Base-by-base conservation (phyloP, 2,888 invertebrate genomes). In the Scaptomyza polygonia region DNA sequence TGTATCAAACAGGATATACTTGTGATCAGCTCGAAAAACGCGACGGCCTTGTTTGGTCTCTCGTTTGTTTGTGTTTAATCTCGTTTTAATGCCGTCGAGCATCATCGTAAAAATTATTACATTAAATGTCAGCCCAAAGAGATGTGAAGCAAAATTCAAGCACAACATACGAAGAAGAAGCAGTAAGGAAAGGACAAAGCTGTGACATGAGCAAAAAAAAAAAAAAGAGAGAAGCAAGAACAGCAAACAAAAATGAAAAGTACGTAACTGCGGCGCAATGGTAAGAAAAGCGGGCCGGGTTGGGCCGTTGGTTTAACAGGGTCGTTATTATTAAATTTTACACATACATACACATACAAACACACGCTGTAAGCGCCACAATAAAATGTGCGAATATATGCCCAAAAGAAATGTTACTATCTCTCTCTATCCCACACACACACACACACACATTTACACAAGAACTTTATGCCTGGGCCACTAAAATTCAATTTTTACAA, bases 401-500 rank as follows among this genome's bases (percentile, higher is more conserved):
- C 81, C 79, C 66, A 80, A 73, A 84, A 79, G 67, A 73, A 77
- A 70, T 64, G 67, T 47, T 27, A 25, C 72, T 67, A 59, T 75
- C 67, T 59, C 67, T n/a, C 29, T 34, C 25, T 74, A 55, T 59
- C 67, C 11, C 32, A 25, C 27, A 25, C 27, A 30, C 12, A 16
- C 29, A 39, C 16, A 30, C 12, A 30, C 8, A 44, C 44, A 45
- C 14, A 63, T 30, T 43, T 44, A 53, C 32, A 14, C 57, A 56
- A 54, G 67, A 77, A 65, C 61, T 73, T 79, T 72, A 72, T 74
- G 67, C 67, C 27, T 43, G 59, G 32, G 67, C 81, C 80, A 86
- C 83, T 83, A 86, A 86, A 86, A 83, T 83, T 83, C 86, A 83
- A 83, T 86, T 83, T 83, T 83, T 86, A 83, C 84, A 84, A 83